Base-by-base conservation (phyloP, 2,888 invertebrate species). In the Drosophila mulleri region DNA sequence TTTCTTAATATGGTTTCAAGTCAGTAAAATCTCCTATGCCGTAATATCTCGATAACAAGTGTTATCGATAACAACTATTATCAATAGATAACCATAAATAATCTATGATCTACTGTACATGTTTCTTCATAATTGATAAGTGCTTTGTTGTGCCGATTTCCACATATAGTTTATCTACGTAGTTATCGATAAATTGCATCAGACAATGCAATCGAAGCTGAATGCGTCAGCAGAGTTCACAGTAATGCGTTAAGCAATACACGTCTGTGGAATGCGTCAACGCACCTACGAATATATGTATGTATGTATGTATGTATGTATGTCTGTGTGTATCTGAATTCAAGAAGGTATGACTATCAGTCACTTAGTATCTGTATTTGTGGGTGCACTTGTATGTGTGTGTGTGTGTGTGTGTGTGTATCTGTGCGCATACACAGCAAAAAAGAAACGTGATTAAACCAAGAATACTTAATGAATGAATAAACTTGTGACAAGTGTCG, bases 161-260 rank as follows among this genome's bases (percentile, higher is more conserved):
- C 8, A 37, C 52, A 37, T 16, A 16, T 37, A 6, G 41, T 16
- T 23, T 23, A 23, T 32, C 48, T n/a, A 39, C 26, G 35, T 45
- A 6, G 9, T 57, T 68, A 76, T 76, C 68, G 65, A 76, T 76
- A 76, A 68, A 52, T 77, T 77, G 66, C 68, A 68, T 32, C 57
- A 72, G 16, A 0, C 35, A 68, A 41, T 76, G 75, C 75, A 75
- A 61, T 23, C 37, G 29, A 35, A 18, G 0, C 29, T 0, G 37
- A 41, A 64, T 75, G 76, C 18, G 53, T 72, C 66, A 75, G 44
- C 44, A 16, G 12, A 41, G 14, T 42, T 29, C 44, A 20, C 3
- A 23, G 26, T 11, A 62, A 63, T 52, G 57, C 54, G 59, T 67
- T 67, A 42, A n/a, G 44, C 72, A 60, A 69, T 20, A 60, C 14